These are phyloP conservation scores for Lamprotornis superbus DNA, from an alignment of 2,113 vertebrate genomes.

Conservation along the genomic window DNA sequence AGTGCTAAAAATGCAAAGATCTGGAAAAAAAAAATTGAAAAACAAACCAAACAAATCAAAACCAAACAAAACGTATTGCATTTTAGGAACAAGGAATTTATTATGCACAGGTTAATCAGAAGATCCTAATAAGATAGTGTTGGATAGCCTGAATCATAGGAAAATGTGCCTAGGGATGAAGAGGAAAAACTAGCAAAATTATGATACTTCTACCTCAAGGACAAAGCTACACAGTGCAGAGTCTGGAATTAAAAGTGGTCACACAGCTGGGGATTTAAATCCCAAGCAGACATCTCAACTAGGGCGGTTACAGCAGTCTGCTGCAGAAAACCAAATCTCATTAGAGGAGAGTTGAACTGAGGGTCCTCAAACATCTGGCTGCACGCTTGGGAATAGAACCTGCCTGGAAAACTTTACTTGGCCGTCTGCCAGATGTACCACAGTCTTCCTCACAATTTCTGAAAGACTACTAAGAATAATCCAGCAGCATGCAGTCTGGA, in stretches of 20 bases:
- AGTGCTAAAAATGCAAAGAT: slow-evolving; percentile 86
- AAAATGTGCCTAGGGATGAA: neutral
- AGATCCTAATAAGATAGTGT: neutral
- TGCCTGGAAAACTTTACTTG: neutral
- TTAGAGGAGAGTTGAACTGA: neutral
- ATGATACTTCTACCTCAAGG: neutral
- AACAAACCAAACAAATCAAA: neutral
- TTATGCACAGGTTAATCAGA: neutral
- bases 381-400: neutral
- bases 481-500: neutral
- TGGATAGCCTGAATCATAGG: neutral
- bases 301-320: neutral
- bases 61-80: neutral
- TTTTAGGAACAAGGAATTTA: neutral
- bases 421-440: neutral
- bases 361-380: neutral
- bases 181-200: neutral
- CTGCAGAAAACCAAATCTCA: neutral
- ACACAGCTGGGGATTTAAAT: neutral
- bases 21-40: slow-evolving; percentile 49
- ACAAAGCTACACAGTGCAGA: neutral
- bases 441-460: neutral
- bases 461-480: neutral
- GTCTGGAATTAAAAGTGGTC: neutral
- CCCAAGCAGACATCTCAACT: neutral